Evolutionary conservation across 2,888 invertebrate species (phyloP), one percentile per base, ranked within the genome.

Genomic region (Agonopterix heracliana): DNA sequence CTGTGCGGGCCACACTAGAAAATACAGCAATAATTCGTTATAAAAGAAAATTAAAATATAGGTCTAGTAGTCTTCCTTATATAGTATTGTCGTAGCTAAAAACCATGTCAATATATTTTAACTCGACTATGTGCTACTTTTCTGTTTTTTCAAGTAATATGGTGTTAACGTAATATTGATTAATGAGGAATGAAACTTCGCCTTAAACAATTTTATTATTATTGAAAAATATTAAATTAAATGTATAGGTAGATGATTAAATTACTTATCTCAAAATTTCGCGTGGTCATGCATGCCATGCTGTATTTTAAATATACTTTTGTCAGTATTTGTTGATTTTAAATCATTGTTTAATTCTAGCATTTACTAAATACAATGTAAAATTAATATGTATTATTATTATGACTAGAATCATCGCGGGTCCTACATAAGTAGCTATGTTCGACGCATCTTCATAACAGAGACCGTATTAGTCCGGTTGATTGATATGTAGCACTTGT

Each of bases 171-270:
- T 26, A 26, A 26, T 26, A 26, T 26, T 26, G 26, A 26, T 26
- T 26, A 38, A 38, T 48, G 50, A 58, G 35, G 53, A 49, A 52
- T 50, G 54, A 48, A 54, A 53, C 55, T 61, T 60, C 49, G 57
- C 62, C 59, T 63, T 60, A 58, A 57, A 53, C 26, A 26, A 26
- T 26, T 26, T 26, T 26, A 26, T 26, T 52, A 56, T 53, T 56
- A 50, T 52, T 55, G 54, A 53, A 54, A 44, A n/a, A 48, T 48
- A 50, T 52, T 53, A 48, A 42, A 50, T 49, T 44, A 55, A 52
- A 52, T 48, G 38, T 50, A 35, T 56, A 58, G 52, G 34, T 34
- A 38, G n/a, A 13, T 51, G 46, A 51, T 43, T 26, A 11, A 48
- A 38, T 38, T n/a, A 38, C 38, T 12, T 51, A 48, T 46, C 34